Evolutionary conservation across 2,797 vertebrate species (phyloP), one percentile per base, ranked within the genome.

Genomic region (Semaprochilodus insignis): DNA sequence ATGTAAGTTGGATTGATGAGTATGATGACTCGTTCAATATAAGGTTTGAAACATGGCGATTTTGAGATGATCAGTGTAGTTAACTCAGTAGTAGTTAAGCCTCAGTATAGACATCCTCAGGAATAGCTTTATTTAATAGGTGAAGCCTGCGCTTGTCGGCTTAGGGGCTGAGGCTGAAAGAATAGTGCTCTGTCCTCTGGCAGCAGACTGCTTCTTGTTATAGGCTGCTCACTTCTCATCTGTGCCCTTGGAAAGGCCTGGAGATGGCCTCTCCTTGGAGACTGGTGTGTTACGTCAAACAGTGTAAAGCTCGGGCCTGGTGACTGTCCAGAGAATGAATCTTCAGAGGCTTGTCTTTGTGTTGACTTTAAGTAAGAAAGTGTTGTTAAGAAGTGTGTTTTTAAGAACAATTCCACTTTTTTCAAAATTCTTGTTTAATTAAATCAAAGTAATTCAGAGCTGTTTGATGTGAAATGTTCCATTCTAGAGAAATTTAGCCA

Each of bases 271-370:
- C 40, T 67, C 81, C 55, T 80, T 80, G 67, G 65, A 80, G 81
- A 83, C 77, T 36, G 57, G 54, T 73, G 74, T 74, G 78, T 59
- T 85, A 83, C 65, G 60, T 76, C 73, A 81, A 84, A 82, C 86
- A 85, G 21, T 15, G 21, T 72, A 80, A 85, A 82, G 70, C 52
- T 77, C 60, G 23, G 51, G 40, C 76, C 67, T 70, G 44, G 51
- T 57, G 65, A 80, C 67, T 80, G 81, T 78, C 44, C 27, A 62
- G 25, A 55, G 17, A 21, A 74, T 69, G 63, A 63, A 81, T 75
- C 14, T 74, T 74, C 62, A 65, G 13, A 65, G 25, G 27, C 27
- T 27, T 63, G 60, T 63, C 63, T 66, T 66, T 72, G 48, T 59
- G 52, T 62, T 19, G 60, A 51, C 70, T 52, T 54, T 72, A 54